Conservation (phyloP, 1,140 invertebrate genomes). For the Archivesica marissinica region DNA sequence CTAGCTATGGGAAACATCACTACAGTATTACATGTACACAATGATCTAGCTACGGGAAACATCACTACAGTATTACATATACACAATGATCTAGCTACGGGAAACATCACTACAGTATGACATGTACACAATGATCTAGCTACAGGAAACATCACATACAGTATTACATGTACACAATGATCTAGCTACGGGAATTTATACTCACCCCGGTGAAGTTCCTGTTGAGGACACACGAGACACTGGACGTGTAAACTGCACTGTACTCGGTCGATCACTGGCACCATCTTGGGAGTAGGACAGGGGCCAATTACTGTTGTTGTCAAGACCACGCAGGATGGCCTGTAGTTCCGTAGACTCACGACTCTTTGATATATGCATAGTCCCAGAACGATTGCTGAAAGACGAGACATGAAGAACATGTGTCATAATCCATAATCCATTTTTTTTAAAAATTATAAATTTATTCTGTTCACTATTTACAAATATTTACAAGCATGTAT, state of each 20-base stretch:
- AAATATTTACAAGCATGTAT: too few species aligned
- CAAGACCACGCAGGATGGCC: constrained; percentile 73
- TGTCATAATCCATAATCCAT: too few species aligned
- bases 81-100: neutral
- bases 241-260: constrained; percentile 66
- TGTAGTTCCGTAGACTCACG: constrained; percentile 71
- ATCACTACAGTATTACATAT: neutral
- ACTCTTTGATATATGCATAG: constrained; percentile 64
- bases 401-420: too few species aligned
- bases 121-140: too few species aligned
- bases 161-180: too few species aligned
- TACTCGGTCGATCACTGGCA: constrained; percentile 37
- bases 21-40: too few species aligned
- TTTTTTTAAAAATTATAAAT: too few species aligned
- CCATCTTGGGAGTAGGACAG: constrained; percentile 50
- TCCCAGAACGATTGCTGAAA: constrained; percentile 38
- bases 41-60: neutral
- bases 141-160: too few species aligned
- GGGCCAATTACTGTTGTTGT: constrained; percentile 65
- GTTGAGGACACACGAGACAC: constrained; percentile 62
- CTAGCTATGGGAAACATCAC: too few species aligned
- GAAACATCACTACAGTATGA: neutral
- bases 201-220: constrained; percentile 58
- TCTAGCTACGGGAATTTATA: neutral
- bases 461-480: too few species aligned